Evolutionary conservation across 2,113 vertebrate genomes (phyloP).

Genomic region (Naja naja): DNA sequence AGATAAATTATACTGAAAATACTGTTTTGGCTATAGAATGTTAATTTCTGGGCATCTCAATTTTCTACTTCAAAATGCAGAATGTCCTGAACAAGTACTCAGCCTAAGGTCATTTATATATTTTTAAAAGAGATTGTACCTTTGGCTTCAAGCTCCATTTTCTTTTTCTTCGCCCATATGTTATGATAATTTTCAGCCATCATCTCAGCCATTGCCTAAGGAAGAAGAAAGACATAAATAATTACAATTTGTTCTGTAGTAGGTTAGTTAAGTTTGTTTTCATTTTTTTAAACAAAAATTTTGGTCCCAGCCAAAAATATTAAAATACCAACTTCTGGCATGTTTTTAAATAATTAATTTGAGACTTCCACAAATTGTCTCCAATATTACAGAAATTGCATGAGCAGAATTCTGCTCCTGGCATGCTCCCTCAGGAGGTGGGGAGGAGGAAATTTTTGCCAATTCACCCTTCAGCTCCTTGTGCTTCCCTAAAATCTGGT

Average conservation of each 20-base stretch:
- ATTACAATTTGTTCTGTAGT: not conserved
- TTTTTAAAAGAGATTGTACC: slow-evolving; percentile 68
- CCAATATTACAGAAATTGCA: not conserved
- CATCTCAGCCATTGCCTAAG: slow-evolving; percentile 93
- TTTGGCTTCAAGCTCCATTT: slow-evolving; percentile 92
- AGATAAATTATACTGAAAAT: not conserved
- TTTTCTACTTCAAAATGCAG: not conserved
- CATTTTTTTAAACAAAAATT: not conserved
- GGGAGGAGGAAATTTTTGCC: not conserved
- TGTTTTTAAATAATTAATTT: not conserved
- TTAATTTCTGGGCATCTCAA: not conserved
- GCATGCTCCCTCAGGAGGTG: not conserved
- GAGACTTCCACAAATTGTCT: not conserved
- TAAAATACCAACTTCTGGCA: not conserved
- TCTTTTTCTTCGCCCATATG: slow-evolving; percentile 95
- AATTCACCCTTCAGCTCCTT: not conserved
- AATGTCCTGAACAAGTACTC: not conserved
- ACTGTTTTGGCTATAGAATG: not conserved
- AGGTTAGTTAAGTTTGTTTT: not conserved
- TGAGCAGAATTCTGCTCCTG: not conserved
- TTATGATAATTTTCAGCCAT: slow-evolving; percentile 98
- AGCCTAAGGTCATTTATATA: not conserved
- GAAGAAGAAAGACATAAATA: slow-evolving; percentile 5
- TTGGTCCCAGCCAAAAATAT: not conserved
- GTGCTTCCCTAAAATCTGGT: not conserved